A percentile compares a stretch with the other conserved stretches of the same genome.
These are phyloP conservation scores for Coremacera marginata DNA, from an alignment of 2,888 invertebrate genomes.

Conservation along the genomic window DNA sequence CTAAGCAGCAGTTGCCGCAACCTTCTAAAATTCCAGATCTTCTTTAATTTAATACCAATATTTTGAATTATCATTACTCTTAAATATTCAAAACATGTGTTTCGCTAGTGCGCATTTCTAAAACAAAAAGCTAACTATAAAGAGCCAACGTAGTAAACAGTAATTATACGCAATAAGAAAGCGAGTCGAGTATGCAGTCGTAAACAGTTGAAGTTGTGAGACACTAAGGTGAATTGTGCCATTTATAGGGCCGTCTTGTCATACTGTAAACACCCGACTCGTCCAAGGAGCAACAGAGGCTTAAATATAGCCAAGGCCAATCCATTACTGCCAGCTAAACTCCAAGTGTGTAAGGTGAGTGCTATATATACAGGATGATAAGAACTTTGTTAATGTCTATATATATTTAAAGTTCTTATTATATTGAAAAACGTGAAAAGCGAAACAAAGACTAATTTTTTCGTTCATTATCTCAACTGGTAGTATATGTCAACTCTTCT, in stretches of 20 bases:
- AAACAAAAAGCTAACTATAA: not conserved
- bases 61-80: not conserved
- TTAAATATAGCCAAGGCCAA: not conserved
- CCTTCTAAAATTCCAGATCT: not conserved
- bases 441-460: too few species aligned
- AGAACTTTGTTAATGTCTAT: too few species aligned
- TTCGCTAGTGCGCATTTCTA: not conserved
- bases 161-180: not conserved
- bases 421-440: too few species aligned
- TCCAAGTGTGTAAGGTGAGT: too few species aligned
- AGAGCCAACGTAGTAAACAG: not conserved
- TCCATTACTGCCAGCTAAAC: too few species aligned
- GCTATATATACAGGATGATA: too few species aligned
- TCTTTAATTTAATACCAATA: not conserved
- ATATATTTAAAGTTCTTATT: too few species aligned
- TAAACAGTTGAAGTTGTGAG: not conserved
- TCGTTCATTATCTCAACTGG: too few species aligned
- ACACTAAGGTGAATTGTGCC: not conserved
- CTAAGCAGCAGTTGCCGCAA: conserved; percentile 5
- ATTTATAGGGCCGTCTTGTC: not conserved
- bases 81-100: not conserved
- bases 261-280: not conserved
- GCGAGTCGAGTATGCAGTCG: conserved; percentile 15
- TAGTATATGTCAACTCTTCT: too few species aligned
- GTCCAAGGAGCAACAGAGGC: not conserved